Conservation (phyloP, 2,113 vertebrate genomes). For the Scolopax mira region DNA sequence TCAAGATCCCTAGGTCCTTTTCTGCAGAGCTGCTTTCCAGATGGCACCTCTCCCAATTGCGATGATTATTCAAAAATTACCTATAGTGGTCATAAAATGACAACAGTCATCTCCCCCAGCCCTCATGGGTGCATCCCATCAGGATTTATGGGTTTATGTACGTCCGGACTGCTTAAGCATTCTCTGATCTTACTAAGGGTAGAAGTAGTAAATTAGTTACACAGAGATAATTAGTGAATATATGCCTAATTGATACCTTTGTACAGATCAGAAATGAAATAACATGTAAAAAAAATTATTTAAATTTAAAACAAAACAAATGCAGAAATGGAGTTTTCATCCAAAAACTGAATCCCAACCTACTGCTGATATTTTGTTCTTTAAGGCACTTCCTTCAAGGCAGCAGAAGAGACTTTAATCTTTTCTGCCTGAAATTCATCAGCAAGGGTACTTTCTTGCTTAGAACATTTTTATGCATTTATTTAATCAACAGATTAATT, state of each 20-base stretch:
- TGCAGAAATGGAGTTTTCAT: background rate
- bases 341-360: background rate
- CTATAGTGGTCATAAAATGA: accelerated
- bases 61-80: background rate
- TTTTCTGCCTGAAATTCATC: background rate
- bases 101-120: background rate
- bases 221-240: background rate
- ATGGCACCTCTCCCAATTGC: accelerated
- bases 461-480: background rate
- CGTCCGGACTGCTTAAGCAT: background rate
- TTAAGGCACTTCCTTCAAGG: background rate
- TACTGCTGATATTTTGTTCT: background rate
- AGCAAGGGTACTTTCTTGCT: background rate
- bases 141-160: background rate
- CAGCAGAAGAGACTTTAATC: background rate
- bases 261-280: background rate
- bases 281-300: background rate
- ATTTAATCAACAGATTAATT: background rate
- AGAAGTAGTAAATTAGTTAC: background rate
- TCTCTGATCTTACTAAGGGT: background rate
- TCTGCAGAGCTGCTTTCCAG: background rate
- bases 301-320: background rate
- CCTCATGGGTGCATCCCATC: accelerated
- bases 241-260: background rate
- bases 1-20: background rate